Evolutionary conservation across 1,140 invertebrate species (phyloP).

Genomic region (Bacillus rossius): DNA sequence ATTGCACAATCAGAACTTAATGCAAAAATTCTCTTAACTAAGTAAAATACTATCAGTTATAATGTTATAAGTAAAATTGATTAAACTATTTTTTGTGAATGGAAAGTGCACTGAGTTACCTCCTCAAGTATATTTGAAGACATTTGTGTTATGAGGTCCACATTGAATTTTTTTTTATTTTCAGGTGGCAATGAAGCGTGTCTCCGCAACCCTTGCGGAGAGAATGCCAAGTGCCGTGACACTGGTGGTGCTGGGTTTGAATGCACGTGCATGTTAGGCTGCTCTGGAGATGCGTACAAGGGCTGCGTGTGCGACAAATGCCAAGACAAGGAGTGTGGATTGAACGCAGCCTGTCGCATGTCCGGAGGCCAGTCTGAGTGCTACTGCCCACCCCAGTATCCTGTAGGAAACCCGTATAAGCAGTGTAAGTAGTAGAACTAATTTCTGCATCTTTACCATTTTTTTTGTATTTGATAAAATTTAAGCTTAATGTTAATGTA

Average conservation of each 20-base stretch:
- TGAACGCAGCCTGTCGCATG: constrained; percentile 72
- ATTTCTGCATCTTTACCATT: too few species aligned
- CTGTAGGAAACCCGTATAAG: constrained; percentile 75
- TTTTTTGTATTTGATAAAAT: too few species aligned
- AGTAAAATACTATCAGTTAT: too few species aligned
- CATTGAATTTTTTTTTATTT: too few species aligned
- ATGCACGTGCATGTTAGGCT: constrained; percentile 72
- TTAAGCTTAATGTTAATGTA: too few species aligned
- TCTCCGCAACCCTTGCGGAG: constrained; percentile 71
- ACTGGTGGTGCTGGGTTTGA: constrained; percentile 63
- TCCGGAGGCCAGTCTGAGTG: constrained; percentile 64
- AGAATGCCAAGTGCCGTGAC: constrained; percentile 76
- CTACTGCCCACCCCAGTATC: constrained; percentile 74
- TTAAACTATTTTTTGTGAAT: too few species aligned
- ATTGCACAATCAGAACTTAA: too few species aligned
- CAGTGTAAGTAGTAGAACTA: constrained; percentile 66
- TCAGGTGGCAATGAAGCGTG: constrained; percentile 56
- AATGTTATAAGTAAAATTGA: too few species aligned
- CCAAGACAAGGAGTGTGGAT: constrained; percentile 66
- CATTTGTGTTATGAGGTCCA: too few species aligned
- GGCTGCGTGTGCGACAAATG: constrained; percentile 75
- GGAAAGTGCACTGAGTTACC: too few species aligned
- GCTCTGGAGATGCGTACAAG: constrained; percentile 71
- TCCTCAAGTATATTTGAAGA: too few species aligned
- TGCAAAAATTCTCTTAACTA: too few species aligned